Percentiles rank a stretch among this genome's conserved stretches.
phyloP scores from a whole-genome alignment of 1,140 invertebrate genomes.

The Brachionus asplanchnoidis region DNA sequence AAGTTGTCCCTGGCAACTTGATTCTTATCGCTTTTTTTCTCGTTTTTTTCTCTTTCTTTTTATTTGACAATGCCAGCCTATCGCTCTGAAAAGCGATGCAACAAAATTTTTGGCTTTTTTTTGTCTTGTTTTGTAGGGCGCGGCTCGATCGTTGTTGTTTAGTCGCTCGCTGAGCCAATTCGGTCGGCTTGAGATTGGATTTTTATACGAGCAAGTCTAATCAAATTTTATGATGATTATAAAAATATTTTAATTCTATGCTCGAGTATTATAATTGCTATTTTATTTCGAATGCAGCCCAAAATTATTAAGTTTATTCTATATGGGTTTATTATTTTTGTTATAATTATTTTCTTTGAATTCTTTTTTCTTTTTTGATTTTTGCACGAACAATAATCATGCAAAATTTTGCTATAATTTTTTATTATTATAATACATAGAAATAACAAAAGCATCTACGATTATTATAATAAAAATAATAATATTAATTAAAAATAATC shows the following conservation, averaged over 20 bases:
- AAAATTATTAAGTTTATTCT: conserved; percentile 10
- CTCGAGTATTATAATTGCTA: not conserved
- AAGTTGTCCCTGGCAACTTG: conserved; percentile 22
- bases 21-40: not conserved
- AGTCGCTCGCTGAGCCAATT: not conserved
- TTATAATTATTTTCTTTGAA: not conserved
- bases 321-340: not conserved
- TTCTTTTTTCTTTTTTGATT: not conserved
- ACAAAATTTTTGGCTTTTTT: not conserved
- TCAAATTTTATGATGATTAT: not conserved
- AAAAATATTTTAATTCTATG: conserved; percentile 15
- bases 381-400: not conserved
- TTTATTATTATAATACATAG: not conserved
- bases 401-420: not conserved
- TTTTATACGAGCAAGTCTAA: not conserved
- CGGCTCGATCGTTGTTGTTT: not conserved
- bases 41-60: no score
- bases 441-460: no score
- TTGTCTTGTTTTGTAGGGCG: not conserved
- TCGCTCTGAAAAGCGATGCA: not conserved
- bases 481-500: not conserved
- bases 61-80: not conserved
- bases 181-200: not conserved
- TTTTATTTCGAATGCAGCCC: not conserved
- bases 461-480: not conserved